These are phyloP conservation scores for Caerostris extrusa DNA, from an alignment of 1,140 invertebrate genomes.

Conservation along the genomic window DNA sequence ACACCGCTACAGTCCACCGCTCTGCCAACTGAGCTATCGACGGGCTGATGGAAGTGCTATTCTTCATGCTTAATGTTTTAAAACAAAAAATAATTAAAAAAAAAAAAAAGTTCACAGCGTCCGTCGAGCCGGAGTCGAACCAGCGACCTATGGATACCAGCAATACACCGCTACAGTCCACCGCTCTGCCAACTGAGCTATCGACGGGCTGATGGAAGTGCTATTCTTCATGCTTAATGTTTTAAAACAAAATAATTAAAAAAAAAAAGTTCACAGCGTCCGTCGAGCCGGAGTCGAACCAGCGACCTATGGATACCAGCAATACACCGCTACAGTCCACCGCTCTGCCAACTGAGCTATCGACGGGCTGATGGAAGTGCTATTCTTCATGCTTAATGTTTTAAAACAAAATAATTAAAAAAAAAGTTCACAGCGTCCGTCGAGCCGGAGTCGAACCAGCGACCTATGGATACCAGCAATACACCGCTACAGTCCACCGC, in stretches of 20 bases:
- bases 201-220: background rate
- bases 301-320: constrained; percentile 69
- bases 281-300: constrained; percentile 78
- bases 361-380: too few species aligned
- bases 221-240: too few species aligned
- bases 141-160: constrained; percentile 66
- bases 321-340: constrained; percentile 75
- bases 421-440: too few species aligned
- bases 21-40: constrained; percentile 73
- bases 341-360: constrained; percentile 77
- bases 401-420: too few species aligned
- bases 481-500: constrained; percentile 48
- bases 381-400: too few species aligned
- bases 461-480: constrained; percentile 50
- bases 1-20: constrained; percentile 73
- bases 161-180: constrained; percentile 33
- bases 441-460: constrained; percentile 77
- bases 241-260: too few species aligned
- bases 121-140: constrained; percentile 78
- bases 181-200: constrained; percentile 69
- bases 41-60: too few species aligned
- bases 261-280: constrained; percentile 11
- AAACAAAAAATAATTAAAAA: too few species aligned
- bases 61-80: too few species aligned
- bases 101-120: too few species aligned